Evolutionary conservation across 2,797 vertebrate species (phyloP).

Genomic region (Tokudaia tokunoshimensis): DNA sequence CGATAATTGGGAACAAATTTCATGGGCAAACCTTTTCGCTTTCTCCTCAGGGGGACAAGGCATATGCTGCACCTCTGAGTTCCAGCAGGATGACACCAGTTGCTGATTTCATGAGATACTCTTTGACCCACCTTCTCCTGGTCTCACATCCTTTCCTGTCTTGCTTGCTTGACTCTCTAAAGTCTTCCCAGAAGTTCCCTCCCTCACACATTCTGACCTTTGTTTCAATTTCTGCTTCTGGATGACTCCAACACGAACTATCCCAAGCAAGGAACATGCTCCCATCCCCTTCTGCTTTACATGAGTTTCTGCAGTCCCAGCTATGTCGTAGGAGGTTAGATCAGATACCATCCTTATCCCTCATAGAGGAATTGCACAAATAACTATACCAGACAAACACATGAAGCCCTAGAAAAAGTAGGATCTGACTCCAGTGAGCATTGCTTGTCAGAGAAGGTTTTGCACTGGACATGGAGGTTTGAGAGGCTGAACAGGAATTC

Average conservation of each 20-base stretch:
- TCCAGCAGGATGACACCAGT: not conserved
- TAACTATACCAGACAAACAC: not conserved
- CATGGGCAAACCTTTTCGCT: not conserved
- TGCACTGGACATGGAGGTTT: not conserved
- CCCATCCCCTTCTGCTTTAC: not conserved
- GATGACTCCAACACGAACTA: constrained; percentile 17
- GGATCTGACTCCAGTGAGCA: not conserved
- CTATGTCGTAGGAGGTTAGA: not conserved
- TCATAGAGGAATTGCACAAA: not conserved
- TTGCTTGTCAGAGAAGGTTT: constrained; percentile 9
- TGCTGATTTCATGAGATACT: not conserved
- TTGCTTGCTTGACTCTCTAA: too few relatives aligned
- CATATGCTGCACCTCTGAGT: not conserved
- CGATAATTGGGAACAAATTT: too few relatives aligned
- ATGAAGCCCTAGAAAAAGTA: not conserved
- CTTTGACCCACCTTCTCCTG: not conserved
- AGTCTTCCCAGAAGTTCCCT: not conserved
- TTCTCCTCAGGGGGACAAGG: not conserved
- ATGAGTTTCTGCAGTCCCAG: not conserved
- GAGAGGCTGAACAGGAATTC: constrained; percentile 33
- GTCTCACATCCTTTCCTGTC: not conserved
- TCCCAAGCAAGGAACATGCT: not conserved
- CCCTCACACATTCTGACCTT: not conserved
- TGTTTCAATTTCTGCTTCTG: constrained; percentile 1
- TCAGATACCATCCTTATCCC: not conserved